Evolutionary conservation across 92 coral and sea anemone genomes (phyloP).

Genomic region (Zoanthus sansibaricus): DNA sequence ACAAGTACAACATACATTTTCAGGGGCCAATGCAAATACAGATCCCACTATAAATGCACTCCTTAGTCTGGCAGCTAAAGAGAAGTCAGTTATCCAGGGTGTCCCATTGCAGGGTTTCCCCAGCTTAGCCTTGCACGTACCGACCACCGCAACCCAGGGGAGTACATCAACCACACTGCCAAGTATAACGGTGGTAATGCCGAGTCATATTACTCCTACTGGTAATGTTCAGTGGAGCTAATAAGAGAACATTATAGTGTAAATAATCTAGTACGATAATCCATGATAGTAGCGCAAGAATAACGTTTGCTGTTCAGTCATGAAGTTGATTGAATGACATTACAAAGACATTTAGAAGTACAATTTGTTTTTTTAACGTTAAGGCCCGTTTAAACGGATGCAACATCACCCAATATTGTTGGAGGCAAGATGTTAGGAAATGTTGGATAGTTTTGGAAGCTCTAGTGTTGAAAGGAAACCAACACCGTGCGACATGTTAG

Average conservation of each 20-base stretch:
- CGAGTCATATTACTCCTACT: constrained; percentile 75
- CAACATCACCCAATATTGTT: too few species aligned
- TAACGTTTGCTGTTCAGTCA: too few species aligned
- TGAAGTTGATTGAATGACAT: too few species aligned
- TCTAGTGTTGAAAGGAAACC: too few species aligned
- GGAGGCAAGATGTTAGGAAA: too few species aligned
- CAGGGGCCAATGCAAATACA: constrained; percentile 79
- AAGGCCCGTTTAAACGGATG: too few species aligned
- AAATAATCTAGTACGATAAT: too few species aligned
- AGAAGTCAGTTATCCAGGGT: constrained; percentile 75
- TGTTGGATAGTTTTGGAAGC: too few species aligned
- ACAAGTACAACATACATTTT: constrained; percentile 56
- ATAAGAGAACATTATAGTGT: not conserved
- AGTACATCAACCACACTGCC: constrained; percentile 71
- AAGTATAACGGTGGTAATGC: constrained; percentile 89
- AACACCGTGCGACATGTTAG: too few species aligned
- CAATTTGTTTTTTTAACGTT: too few species aligned
- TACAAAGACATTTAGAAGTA: too few species aligned
- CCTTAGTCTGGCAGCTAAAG: constrained; percentile 88
- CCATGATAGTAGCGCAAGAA: too few species aligned
- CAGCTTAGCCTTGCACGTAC: constrained; percentile 66
- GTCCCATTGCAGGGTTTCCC: constrained; percentile 73
- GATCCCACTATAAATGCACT: constrained; percentile 98
- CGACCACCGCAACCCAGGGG: constrained; percentile 57
- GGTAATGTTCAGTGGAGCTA: constrained; percentile 62